Evolutionary conservation across 2,888 invertebrate species (phyloP), one percentile per base, ranked within the genome.

Genomic region (Morpho deidamia): DNA sequence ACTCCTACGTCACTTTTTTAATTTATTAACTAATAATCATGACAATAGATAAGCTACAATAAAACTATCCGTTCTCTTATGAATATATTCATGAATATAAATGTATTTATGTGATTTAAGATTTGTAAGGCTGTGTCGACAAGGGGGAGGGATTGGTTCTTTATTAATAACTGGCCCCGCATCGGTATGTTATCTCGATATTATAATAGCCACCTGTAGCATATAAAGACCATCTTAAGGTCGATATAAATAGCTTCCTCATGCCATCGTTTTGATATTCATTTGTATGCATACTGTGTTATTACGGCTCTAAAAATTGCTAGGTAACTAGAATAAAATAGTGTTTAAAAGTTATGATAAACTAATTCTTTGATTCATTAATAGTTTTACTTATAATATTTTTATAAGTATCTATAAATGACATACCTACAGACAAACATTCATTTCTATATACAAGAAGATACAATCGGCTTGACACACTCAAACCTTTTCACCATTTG

Each of bases 31-130:
- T 23, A 23, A 2, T 23, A 23, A 23, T 23, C 38, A 10, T 9
- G n/a, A 10, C n/a, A 9, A n/a, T 10, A 38, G n/a, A 38, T 9
- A 38, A 38, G 4, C n/a, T n/a, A 38, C 38, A 11, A 40, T 33
- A 44, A 44, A 33, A 44, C 11, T 44, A 44, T 32, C 32, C 8
- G 40, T 23, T 11, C 33, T 10, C 10, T n/a, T 48, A 39, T 41
- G 11, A 47, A n/a, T 32, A 39, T 32, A 32, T 23, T 41, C 32
- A 44, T 44, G 51, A 51, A 51, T 51, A 35, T 14, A 14, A 37
- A 41, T 79, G 85, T 84, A 83, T 82, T 75, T 72, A 66, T 70
- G 68, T 85, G 83, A 85, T 85, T 84, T 83, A 86, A 78, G 71
- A 65, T 66, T 70, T 60, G 67, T 67, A 72, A 72, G 70, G 69